These are phyloP conservation scores for Xenopus laevis DNA, from an alignment of 2,113 vertebrate species.

Conservation along the genomic window DNA sequence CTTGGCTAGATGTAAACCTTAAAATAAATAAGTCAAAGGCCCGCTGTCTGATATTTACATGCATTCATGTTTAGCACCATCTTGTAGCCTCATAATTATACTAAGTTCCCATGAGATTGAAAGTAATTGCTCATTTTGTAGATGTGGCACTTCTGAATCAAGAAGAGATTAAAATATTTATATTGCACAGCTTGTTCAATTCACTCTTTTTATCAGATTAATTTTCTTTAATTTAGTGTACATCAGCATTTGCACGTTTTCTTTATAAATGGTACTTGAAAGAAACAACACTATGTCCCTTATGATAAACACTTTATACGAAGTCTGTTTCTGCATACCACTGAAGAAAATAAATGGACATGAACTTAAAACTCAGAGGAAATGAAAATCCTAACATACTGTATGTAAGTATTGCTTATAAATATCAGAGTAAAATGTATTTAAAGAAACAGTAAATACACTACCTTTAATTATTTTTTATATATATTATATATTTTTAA, in stretches of 20 bases:
- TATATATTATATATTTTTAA: too few relatives aligned
- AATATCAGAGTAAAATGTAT: too few relatives aligned
- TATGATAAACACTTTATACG: conserved; percentile 44
- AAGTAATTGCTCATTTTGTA: conserved; percentile 90
- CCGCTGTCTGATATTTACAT: conserved; percentile 66
- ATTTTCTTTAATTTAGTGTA: conserved; percentile 72
- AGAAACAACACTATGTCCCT: conserved; percentile 56
- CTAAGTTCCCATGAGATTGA: conserved; percentile 67
- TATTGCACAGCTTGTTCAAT: conserved; percentile 74
- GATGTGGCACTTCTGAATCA: conserved; percentile 77
- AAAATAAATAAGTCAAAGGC: conserved; percentile 52
- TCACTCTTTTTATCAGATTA: conserved; percentile 69
- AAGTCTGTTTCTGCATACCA: conserved; percentile 24
- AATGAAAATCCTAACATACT: too few relatives aligned
- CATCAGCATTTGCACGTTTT: conserved; percentile 62
- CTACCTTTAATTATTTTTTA: too few relatives aligned
- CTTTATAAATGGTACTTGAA: conserved; percentile 59
- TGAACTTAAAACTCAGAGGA: background rate
- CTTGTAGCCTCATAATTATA: conserved; percentile 69
- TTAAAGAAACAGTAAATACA: too few relatives aligned
- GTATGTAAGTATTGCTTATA: too few relatives aligned
- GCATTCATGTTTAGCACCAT: conserved; percentile 58
- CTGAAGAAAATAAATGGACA: conserved; percentile 11
- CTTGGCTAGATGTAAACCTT: conserved; percentile 29
- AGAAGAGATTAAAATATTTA: conserved; percentile 90